phyloP scores from a whole-genome alignment of 2,113 vertebrate genomes.

The Eulemur macaco region DNA sequence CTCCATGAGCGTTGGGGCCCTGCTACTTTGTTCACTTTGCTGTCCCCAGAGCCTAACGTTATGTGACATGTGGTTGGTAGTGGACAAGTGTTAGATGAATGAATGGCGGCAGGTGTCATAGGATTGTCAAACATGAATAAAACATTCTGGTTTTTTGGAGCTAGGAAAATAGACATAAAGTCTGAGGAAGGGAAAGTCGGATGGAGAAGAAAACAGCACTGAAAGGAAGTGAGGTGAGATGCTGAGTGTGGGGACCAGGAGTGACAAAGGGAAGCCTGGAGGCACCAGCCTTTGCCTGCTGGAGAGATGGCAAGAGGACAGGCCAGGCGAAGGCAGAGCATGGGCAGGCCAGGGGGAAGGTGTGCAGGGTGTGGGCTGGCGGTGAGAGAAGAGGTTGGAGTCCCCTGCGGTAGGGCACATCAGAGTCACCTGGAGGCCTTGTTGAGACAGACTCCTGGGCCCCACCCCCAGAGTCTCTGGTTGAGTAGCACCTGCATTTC shows the following conservation, averaged over 20 bases:
- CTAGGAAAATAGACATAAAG: background rate
- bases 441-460: too few species aligned
- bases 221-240: background rate
- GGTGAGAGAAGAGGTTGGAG: too few species aligned
- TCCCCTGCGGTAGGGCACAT: too few species aligned
- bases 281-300: too few species aligned
- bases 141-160: background rate
- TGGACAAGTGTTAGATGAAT: background rate
- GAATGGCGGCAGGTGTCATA: background rate
- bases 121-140: background rate
- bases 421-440: fast-evolving
- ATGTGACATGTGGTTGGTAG: fast-evolving
- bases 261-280: background rate
- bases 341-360: background rate
- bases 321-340: too few species aligned
- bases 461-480: background rate
- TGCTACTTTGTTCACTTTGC: fast-evolving
- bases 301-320: background rate
- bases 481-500: background rate
- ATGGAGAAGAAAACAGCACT: background rate
- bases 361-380: too few species aligned
- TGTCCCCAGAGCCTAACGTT: background rate
- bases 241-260: background rate
- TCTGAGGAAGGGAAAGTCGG: background rate
- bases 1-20: background rate